These are phyloP conservation scores for Okamejei kenojei DNA, from an alignment of 2,797 vertebrate species.

Conservation along the genomic window DNA sequence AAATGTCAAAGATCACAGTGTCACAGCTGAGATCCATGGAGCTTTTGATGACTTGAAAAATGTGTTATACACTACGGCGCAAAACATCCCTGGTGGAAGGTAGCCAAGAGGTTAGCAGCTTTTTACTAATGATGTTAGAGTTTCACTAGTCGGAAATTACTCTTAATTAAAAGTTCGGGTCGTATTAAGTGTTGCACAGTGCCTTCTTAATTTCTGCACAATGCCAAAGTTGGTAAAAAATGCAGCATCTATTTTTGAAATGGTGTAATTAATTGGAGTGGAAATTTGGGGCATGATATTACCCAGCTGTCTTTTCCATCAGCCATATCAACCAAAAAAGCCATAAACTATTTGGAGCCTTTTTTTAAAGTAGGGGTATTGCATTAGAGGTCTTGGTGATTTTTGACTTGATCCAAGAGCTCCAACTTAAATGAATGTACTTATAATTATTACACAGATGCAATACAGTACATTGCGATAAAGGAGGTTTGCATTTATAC, in stretches of 20 bases:
- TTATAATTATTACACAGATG: background rate
- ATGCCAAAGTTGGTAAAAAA: conserved; percentile 31
- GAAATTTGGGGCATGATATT: background rate
- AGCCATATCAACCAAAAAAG: background rate
- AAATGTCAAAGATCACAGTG: conserved; percentile 38
- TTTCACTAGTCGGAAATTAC: conserved; percentile 20
- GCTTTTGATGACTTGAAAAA: conserved; percentile 34
- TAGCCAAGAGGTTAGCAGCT: conserved; percentile 37
- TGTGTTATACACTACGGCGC: conserved; percentile 22
- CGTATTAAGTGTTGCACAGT: background rate
- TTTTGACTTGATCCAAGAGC: background rate
- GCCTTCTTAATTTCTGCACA: background rate
- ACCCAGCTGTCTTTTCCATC: background rate
- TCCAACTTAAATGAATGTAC: background rate
- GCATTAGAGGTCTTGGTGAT: background rate
- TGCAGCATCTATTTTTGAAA: background rate
- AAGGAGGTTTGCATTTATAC: no score
- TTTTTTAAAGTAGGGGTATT: background rate
- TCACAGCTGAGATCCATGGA: conserved; percentile 35
- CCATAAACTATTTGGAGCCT: background rate
- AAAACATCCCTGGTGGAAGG: conserved; percentile 25
- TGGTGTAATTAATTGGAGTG: conserved; percentile 23
- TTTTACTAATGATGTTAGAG: conserved; percentile 34
- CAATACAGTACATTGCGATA: background rate
- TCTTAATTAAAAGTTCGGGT: conserved; percentile 26